phyloP scores from a whole-genome alignment of 2,888 invertebrate species.

The Synergus japonicus region DNA sequence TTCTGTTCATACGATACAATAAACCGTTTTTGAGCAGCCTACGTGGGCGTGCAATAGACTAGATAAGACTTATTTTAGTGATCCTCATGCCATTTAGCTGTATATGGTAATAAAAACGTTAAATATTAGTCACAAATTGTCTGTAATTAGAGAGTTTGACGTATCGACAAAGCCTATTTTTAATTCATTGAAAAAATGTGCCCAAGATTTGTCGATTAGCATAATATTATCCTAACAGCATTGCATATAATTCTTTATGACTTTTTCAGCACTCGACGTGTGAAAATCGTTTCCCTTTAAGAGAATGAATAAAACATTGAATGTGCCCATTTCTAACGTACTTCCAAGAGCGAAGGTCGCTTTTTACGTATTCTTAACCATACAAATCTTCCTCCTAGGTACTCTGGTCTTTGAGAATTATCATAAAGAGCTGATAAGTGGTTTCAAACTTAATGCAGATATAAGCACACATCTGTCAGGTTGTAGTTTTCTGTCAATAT shows the following conservation, averaged over 20 bases:
- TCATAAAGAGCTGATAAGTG: background rate
- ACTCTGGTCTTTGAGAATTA: background rate
- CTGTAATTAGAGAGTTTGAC: background rate
- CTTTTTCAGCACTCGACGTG: background rate
- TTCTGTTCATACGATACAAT: background rate
- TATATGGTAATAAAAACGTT: background rate
- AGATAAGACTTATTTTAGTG: background rate
- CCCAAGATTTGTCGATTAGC: background rate
- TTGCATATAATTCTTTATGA: background rate
- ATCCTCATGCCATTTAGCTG: background rate
- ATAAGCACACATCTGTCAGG: background rate
- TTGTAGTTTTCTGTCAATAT: background rate
- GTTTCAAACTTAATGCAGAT: background rate
- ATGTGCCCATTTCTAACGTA: background rate
- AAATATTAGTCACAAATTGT: background rate
- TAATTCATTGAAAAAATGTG: background rate
- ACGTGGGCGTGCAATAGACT: background rate
- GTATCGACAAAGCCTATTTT: background rate
- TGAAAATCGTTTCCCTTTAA: background rate
- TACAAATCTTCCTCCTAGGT: background rate
- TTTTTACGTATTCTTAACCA: background rate
- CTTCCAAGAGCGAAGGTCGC: background rate
- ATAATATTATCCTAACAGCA: background rate
- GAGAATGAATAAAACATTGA: constrained; percentile 2
- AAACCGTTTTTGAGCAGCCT: background rate